Conservation (phyloP, 1,140 invertebrate species). For the Prorops nasuta region DNA sequence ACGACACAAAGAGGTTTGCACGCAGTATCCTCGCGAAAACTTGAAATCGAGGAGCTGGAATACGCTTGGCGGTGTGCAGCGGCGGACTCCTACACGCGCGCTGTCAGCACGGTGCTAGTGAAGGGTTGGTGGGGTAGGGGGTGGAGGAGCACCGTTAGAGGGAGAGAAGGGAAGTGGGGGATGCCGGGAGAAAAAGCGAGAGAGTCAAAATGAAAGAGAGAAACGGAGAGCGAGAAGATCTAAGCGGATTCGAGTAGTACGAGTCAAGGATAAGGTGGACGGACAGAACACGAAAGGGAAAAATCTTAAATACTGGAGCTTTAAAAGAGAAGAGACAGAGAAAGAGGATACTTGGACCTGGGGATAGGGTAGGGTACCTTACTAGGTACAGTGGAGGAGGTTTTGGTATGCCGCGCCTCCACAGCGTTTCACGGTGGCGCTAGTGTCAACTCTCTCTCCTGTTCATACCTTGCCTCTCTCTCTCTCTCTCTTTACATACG, state of each 20-base stretch:
- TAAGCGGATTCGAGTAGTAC: background rate
- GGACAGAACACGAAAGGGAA: background rate
- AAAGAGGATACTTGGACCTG: background rate
- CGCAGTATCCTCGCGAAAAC: constrained; percentile 6
- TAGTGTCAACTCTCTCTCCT: constrained; percentile 24
- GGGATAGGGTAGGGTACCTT: constrained; percentile 22
- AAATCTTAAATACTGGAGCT: too few species aligned
- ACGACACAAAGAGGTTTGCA: too few species aligned
- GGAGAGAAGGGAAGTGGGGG: background rate
- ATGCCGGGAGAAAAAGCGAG: background rate
- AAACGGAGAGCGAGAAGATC: background rate
- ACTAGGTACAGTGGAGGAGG: constrained; percentile 23
- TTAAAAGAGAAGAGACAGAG: constrained; percentile 6
- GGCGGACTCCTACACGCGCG: constrained; percentile 4
- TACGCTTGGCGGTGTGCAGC: background rate
- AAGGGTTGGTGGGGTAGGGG: constrained; percentile 1
- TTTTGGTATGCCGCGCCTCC: constrained; percentile 26
- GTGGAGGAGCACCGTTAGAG: background rate
- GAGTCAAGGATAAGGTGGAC: background rate
- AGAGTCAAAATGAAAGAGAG: background rate
- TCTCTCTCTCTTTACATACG: background rate
- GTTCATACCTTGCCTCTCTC: constrained; percentile 3
- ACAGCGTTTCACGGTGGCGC: constrained; percentile 36
- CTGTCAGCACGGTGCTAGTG: constrained; percentile 3
- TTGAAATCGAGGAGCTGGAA: background rate